Conservation (phyloP, 1,140 invertebrate species). For the Drosophila nasuta region DNA sequence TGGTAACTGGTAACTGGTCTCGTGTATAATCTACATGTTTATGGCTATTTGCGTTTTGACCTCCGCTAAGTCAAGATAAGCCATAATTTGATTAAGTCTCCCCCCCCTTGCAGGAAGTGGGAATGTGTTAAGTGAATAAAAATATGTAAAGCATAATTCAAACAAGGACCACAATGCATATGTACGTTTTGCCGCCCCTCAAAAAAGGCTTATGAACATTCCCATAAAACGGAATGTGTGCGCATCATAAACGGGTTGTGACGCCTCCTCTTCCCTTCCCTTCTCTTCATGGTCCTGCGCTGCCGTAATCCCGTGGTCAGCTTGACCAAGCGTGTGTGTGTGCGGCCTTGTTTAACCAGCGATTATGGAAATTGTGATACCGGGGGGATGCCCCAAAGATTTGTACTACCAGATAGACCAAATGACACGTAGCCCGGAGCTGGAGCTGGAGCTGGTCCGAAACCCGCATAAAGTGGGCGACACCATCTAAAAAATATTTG, state of each 20-base stretch:
- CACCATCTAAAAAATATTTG: conserved; percentile 82
- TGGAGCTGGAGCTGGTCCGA: conserved; percentile 18
- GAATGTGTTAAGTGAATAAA: conserved; percentile 80
- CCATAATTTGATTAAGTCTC: conserved; percentile 77
- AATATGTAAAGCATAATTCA: conserved; percentile 83
- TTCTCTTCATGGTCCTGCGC: neutral
- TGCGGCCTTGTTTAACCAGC: conserved; percentile 78
- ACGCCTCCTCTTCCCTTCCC: neutral
- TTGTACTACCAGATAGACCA: conserved; percentile 72
- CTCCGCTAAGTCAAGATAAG: conserved; percentile 78
- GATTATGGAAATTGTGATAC: conserved; percentile 77
- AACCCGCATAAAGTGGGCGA: conserved; percentile 68
- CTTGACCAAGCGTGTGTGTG: conserved; percentile 67
- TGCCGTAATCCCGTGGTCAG: conserved; percentile 45
- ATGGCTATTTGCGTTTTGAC: conserved; percentile 82
- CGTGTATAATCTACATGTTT: conserved; percentile 78
- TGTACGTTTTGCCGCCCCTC: conserved; percentile 6
- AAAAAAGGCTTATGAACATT: conserved; percentile 64
- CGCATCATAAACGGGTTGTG: conserved; percentile 49
- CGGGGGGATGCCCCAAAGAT: conserved; percentile 48
- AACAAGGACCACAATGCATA: conserved; percentile 54
- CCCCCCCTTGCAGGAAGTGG: conserved; percentile 6
- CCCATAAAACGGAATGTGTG: conserved; percentile 64
- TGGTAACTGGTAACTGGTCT: conserved; percentile 23
- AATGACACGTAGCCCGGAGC: conserved; percentile 73